A percentile compares a stretch with the other conserved stretches of the same genome.
Evolutionary conservation across 2,888 invertebrate genomes (phyloP).

Genomic region (Cataglyphis rosenhaueri): DNA sequence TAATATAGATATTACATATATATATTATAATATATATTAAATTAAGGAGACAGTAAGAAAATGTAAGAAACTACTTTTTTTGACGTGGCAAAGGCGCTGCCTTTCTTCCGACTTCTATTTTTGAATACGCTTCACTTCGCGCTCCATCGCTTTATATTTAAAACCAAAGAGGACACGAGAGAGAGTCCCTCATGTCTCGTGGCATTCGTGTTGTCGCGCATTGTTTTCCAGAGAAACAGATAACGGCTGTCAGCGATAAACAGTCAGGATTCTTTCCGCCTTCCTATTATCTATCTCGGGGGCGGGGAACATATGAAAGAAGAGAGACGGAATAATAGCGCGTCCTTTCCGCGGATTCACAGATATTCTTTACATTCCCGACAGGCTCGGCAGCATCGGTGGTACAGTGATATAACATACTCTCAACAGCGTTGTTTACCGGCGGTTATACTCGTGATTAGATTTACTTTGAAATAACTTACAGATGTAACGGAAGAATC

Average conservation of each 20-base stretch:
- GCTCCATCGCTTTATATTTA: constrained; percentile 67
- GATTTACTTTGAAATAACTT: background rate
- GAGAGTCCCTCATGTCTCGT: background rate
- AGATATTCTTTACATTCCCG: background rate
- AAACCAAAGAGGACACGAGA: constrained; percentile 43
- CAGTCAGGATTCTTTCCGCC: constrained; percentile 54
- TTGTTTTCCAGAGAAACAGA: constrained; percentile 42
- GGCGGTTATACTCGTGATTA: background rate
- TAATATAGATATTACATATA: background rate
- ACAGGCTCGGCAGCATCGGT: background rate
- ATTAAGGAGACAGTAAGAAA: background rate
- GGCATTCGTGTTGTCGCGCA: background rate
- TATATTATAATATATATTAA: too few species aligned
- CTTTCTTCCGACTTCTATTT: constrained; percentile 59
- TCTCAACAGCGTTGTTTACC: background rate
- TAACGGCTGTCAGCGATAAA: constrained; percentile 30
- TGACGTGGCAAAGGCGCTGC: too few species aligned
- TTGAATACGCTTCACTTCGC: constrained; percentile 56
- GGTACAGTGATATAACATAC: background rate
- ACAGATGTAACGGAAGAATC: background rate
- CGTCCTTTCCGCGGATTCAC: background rate
- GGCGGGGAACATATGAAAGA: constrained; percentile 59
- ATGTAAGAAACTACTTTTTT: background rate
- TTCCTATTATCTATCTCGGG: constrained; percentile 62
- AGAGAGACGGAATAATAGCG: constrained; percentile 30